Base-by-base conservation (phyloP, 1,140 invertebrate species). In the Oscheius sp. region DNA sequence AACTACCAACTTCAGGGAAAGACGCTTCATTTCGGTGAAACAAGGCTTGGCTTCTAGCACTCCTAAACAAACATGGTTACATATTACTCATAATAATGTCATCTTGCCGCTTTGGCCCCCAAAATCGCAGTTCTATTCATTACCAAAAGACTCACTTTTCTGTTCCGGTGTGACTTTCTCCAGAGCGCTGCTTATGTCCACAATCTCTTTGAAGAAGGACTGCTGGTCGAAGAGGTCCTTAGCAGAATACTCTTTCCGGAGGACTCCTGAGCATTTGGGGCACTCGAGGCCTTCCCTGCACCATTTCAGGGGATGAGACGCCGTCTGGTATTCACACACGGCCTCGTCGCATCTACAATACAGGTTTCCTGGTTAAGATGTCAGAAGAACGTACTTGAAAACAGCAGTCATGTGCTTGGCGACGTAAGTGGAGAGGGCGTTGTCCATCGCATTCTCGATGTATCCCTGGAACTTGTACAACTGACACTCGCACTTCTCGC, bases 171-270 rank as follows among this genome's bases (percentile, higher is more conserved):
- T 74, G 34, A 73, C 29, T 18, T 68, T 68, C 3, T 34, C 38
- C 3, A 75, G 4, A 28, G 75, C 70, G 13, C 34, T 34, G n/a
- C 68, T 32, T 0, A 75, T 29, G 35, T 76, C 72, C 20, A 75
- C 45, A 45, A 75, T 61, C 3, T 31, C 29, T 20, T 34, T 10
- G 29, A 68, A 76, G 59, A 76, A 76, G 46, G 45, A 52, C 29
- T 76, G 75, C 42, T 76, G 75, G 52, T 76, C 67, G 49, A 74
- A 76, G 4, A 76, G 70, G 15, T 66, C 32, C 36, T 76, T 75
- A 1, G 63, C 20, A 26, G 75, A 62, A 46, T 73, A 73, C 45
- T 18, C 36, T n/a, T 75, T 61, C 34, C 74, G 42, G 3, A 76
- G 63, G 0, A 72, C 45, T 32, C 32, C 55, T 7, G 35, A 35